Evolutionary conservation across 2,113 vertebrate species (phyloP).

Genomic region (Vulpes ferrilata): DNA sequence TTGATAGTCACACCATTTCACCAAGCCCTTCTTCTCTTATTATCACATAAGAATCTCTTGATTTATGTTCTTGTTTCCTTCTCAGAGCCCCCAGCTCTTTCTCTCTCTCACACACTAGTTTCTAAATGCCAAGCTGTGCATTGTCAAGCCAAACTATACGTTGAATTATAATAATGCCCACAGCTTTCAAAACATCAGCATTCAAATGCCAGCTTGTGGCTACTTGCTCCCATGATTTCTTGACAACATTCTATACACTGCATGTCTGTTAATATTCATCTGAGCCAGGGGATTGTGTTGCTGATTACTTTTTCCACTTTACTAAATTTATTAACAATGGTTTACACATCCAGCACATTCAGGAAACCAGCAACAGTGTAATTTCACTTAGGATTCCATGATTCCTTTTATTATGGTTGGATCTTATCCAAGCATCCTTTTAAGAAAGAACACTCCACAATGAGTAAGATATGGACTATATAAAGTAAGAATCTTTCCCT

Average conservation of each 20-base stretch:
- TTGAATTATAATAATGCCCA: not conserved
- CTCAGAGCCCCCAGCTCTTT: not conserved
- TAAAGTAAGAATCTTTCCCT: not conserved
- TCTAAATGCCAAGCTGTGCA: not conserved
- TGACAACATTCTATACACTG: no score
- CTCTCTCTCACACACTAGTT: not conserved
- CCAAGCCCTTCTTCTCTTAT: not conserved
- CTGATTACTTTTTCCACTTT: not conserved
- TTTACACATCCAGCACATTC: not conserved
- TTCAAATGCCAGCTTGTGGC: not conserved
- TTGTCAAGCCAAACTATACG: not conserved
- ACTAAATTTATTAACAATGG: not conserved
- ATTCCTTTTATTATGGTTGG: conserved; percentile 29
- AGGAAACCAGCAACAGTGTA: not conserved
- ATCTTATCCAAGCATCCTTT: conserved; percentile 58
- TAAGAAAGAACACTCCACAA: not conserved
- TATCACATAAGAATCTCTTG: not conserved
- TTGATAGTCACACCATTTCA: not conserved
- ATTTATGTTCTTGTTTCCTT: not conserved
- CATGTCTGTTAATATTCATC: not conserved
- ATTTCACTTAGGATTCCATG: not conserved
- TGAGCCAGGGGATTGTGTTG: not conserved
- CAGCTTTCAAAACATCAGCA: not conserved
- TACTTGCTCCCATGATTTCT: not conserved
- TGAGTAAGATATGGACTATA: not conserved